Percentiles rank a stretch among this genome's conserved stretches.
These are phyloP conservation scores for Mesitornis unicolor DNA, from an alignment of 2,113 vertebrate species.

Conservation along the genomic window DNA sequence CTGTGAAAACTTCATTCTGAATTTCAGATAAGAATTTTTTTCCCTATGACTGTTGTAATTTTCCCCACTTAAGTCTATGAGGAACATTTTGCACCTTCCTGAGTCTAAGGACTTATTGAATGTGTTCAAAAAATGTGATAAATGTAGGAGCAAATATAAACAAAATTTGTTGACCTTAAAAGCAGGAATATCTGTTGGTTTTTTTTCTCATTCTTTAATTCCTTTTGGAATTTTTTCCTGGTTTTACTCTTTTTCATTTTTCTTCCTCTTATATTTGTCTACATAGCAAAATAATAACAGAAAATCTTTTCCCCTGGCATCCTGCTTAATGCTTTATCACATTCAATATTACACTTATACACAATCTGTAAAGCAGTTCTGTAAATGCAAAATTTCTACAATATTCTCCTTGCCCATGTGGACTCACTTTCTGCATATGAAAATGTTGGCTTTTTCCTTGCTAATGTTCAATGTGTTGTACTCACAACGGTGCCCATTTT, in stretches of 20 bases:
- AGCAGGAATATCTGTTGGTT: not conserved
- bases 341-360: not conserved
- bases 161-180: not conserved
- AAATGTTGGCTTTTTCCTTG: not conserved
- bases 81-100: not conserved
- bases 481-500: fast-evolving
- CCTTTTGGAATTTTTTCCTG: not conserved
- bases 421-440: not conserved
- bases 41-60: not conserved
- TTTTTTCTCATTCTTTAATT: not conserved
- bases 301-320: not conserved
- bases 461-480: not conserved
- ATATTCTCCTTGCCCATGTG: not conserved
- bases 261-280: not conserved
- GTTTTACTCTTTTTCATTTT: not conserved
- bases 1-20: not conserved
- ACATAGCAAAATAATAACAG: not conserved
- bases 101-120: fast-evolving
- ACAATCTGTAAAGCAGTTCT: not conserved
- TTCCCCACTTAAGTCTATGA: not conserved
- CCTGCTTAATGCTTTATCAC: not conserved
- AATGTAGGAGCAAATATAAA: not conserved
- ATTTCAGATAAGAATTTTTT: not conserved
- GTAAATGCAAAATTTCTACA: not conserved
- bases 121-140: not conserved